These are phyloP conservation scores for Astropecten irregularis DNA, from an alignment of 53 echinoderm and acorn worm species.

Conservation along the genomic window DNA sequence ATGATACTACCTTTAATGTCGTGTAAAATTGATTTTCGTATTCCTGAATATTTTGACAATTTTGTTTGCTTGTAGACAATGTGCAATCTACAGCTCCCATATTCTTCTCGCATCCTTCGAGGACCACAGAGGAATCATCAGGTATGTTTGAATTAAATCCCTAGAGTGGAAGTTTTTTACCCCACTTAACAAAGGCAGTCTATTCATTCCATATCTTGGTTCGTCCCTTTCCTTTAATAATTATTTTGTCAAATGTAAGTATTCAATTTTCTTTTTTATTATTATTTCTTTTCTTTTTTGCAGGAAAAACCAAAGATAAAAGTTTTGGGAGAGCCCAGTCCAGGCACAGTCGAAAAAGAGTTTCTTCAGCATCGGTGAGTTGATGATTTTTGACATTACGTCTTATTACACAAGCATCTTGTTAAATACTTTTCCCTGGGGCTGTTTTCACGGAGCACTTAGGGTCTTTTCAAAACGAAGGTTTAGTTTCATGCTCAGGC, in stretches of 20 bases:
- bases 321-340: not conserved
- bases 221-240: not conserved
- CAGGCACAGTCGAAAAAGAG: constrained; percentile 18
- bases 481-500: too few species aligned
- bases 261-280: too few species aligned
- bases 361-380: constrained; percentile 37
- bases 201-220: too few species aligned
- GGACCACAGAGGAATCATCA: constrained; percentile 50
- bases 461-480: too few species aligned
- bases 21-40: too few species aligned
- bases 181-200: too few species aligned
- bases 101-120: constrained; percentile 85
- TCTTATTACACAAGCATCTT: too few species aligned
- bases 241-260: too few species aligned
- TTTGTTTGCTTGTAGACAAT: constrained; percentile 68
- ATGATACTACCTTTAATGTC: too few species aligned
- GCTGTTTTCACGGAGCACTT: too few species aligned
- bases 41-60: not conserved
- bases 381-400: too few species aligned
- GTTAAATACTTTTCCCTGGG: too few species aligned
- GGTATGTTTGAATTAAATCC: constrained; percentile 34
- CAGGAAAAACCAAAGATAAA: constrained; percentile 67
- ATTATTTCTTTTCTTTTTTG: not conserved
- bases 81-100: constrained; percentile 98
- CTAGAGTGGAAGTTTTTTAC: not conserved